Evolutionary conservation across 2,113 vertebrate genomes (phyloP), one percentile per base, ranked within the genome.

Genomic region (Odocoileus hemionus): DNA sequence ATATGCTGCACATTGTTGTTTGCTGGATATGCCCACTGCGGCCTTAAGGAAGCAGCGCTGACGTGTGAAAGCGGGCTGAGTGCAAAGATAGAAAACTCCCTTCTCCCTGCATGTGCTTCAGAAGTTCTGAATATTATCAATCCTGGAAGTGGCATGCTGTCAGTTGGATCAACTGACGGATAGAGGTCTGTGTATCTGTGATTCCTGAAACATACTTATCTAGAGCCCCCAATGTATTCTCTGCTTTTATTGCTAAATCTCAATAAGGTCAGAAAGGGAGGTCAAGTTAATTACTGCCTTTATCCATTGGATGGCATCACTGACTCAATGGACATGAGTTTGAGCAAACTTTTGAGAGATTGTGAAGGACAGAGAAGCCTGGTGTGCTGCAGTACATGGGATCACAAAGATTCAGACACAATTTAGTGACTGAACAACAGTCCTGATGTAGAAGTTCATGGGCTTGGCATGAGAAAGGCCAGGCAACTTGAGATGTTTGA

Each of bases 351-450:
- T 60, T 58, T 14, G 70, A 43, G 70, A 26, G 70, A 4, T 74
- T 7, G 3, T 25, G 11, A 74, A 43, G 70, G 36, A 74, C 21
- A 74, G 70, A 43, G 67, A 39, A 26, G 70, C 70, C 36, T 76
- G 12, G 36, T 43, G 6, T 43, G 36, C 36, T 76, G 36, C 23
- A 76, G 36, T 76, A 43, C 36, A 7, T 76, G 21, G 70, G 23
- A 25, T 26, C 36, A 43, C 36, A 26, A 6, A 43, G 70, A 25
- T 21, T 76, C 23, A 43, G 70, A 76, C 21, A 25, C 36, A 43
- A 1, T 10, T 12, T 19, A 23, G 67, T 2, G 0, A 39, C n/a
- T 12, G 12, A 23, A 23, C n/a, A 70, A 12, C 2, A 70, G 70
- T 74, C 57, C 15, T 4, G 3, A 13, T n/a, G 4, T 36, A 45